Base-by-base conservation (phyloP, 2,888 invertebrate genomes). In the Syrphus vitripennis region DNA sequence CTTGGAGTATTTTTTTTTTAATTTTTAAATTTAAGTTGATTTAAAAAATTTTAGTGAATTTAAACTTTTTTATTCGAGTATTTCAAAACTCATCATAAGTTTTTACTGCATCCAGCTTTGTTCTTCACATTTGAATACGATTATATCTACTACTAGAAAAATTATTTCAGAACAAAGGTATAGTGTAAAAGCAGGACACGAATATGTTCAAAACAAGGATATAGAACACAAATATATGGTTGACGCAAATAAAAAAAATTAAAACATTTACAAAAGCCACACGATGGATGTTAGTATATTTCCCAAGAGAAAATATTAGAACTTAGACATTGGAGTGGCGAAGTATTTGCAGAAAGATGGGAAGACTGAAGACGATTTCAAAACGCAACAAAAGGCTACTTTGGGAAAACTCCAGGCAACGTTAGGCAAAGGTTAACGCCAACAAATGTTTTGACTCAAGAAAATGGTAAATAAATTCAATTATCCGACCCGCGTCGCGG, bases 371-470 rank as follows among this genome's bases (percentile, higher is more conserved):
- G 75, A 80, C 83, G 57, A 83, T 83, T n/a, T 83, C 83, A 65
- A 65, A 75, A 83, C 75, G 71, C 84, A 84, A 84, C 84, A 84
- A 84, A 84, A 45, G 84, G 81, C 80, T 84, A 84, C 84, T 84
- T 84, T 84, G 84, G 84, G 84, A 84, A 76, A 84, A 81, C 76
- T 79, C 67, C 71, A 61, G 75, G 59, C 67, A n/a, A n/a, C n/a
- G n/a, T 53, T 31, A 59, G 59, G 42, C 34, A n/a, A n/a, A 65
- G 42, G 19, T 40, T 40, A 24, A n/a, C 37, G 19, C 24, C 59
- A 12, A 42, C 50, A 12, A 4, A n/a, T 34, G 7, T n/a, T 34
- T 34, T 3, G 40, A 34, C 69, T 65, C 45, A n/a, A 37, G 57
- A 57, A 82, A 82, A 61, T 76, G 77, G 42, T 76, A 76, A 84